phyloP scores from a whole-genome alignment of 64 coral and sea anemone species.

The Hydrozoanthus tunicans region DNA sequence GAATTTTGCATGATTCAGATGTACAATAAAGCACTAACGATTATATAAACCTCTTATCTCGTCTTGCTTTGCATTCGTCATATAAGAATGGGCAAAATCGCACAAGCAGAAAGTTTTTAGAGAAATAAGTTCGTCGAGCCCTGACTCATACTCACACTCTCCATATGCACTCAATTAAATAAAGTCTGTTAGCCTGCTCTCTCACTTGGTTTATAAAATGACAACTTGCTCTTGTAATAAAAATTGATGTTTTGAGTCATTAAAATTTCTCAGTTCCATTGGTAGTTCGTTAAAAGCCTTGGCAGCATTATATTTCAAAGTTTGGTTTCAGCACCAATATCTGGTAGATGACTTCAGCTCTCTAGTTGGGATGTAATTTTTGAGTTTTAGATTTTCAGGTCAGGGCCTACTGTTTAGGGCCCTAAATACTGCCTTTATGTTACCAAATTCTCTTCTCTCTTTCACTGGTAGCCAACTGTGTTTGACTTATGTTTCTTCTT shows the following conservation, averaged over 20 bases:
- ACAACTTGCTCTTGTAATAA: not conserved
- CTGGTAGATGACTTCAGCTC: not conserved
- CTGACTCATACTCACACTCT: not conserved
- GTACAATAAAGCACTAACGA: too few relatives aligned
- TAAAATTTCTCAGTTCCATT: not conserved
- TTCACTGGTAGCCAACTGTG: slow-evolving; percentile 44
- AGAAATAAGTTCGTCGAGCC: too few relatives aligned
- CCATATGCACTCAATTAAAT: not conserved
- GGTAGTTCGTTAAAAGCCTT: too few relatives aligned
- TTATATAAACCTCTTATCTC: too few relatives aligned
- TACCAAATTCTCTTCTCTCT: slow-evolving; percentile 51
- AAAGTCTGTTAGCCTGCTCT: slow-evolving; percentile 1
- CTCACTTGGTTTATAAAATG: not conserved
- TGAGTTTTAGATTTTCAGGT: slow-evolving; percentile 43
- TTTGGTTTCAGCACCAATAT: too few relatives aligned
- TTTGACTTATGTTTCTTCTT: slow-evolving; percentile 44
- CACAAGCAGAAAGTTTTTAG: too few relatives aligned
- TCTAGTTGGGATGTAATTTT: slow-evolving; percentile 23
- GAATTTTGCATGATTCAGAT: too few relatives aligned
- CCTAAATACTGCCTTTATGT: slow-evolving; percentile 49
- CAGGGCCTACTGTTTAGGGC: slow-evolving; percentile 38
- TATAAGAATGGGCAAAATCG: too few relatives aligned
- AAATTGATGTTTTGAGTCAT: slow-evolving; percentile 2
- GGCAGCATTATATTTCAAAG: too few relatives aligned
- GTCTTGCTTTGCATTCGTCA: too few relatives aligned